Evolutionary conservation across 2,888 invertebrate species (phyloP).

Genomic region (Enchytraeus crypticus): DNA sequence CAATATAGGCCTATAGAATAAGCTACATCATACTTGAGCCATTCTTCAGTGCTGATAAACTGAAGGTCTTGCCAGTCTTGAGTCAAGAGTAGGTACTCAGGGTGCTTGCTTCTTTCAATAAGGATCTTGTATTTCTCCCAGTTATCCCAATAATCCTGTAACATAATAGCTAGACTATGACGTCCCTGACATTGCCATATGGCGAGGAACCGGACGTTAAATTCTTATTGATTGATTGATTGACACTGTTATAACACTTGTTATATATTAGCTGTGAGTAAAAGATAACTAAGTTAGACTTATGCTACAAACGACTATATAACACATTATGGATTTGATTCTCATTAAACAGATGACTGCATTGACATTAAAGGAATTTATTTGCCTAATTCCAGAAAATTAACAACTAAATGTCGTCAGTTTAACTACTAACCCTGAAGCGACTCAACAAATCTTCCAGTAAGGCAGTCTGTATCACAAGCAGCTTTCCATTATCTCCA

Average conservation of each 20-base stretch:
- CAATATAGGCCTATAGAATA: background rate
- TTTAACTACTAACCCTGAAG: conserved; percentile 35
- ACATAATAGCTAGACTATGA: conserved; percentile 4
- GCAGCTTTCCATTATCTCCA: conserved; percentile 8
- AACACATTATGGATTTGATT: background rate
- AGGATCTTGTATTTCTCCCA: conserved; percentile 44
- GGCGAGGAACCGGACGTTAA: too few species aligned
- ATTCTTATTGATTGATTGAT: too few species aligned
- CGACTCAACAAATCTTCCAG: conserved; percentile 38
- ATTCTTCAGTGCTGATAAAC: conserved; percentile 39
- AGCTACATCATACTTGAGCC: conserved; percentile 35
- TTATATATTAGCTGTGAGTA: background rate
- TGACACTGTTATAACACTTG: too few species aligned
- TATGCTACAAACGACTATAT: background rate
- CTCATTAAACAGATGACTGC: background rate
- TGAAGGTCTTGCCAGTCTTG: conserved; percentile 42
- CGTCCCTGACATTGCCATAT: too few species aligned
- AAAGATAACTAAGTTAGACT: too few species aligned
- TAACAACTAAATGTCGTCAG: background rate
- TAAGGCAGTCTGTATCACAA: conserved; percentile 24
- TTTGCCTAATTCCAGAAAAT: background rate
- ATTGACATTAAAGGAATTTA: background rate
- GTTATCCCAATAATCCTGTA: conserved; percentile 43
- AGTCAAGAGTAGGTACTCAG: conserved; percentile 39
- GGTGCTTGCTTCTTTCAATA: conserved; percentile 36